Evolutionary conservation across 2,888 invertebrate species (phyloP).

Genomic region (Idaea aversata): DNA sequence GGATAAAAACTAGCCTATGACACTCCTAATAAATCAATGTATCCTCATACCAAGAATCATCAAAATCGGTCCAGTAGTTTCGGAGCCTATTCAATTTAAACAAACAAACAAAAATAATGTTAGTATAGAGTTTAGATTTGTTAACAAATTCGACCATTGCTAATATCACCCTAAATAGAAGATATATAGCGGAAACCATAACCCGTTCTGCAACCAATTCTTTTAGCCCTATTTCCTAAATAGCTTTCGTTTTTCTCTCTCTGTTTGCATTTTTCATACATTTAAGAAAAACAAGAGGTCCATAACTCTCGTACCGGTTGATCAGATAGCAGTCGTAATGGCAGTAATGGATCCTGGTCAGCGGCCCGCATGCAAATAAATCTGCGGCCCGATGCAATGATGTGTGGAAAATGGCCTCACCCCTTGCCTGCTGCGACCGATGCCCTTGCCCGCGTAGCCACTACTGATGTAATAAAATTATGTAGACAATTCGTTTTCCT

Average conservation of each 20-base stretch:
- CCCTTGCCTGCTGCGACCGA: slow-evolving; percentile 30
- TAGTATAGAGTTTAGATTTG: too few relatives aligned
- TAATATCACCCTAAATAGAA: slow-evolving; percentile 50
- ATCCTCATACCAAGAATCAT: too few relatives aligned
- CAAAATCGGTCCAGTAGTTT: too few relatives aligned
- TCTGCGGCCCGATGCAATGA: slow-evolving; percentile 80
- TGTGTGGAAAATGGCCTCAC: slow-evolving; percentile 75
- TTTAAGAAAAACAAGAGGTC: slow-evolving; percentile 76
- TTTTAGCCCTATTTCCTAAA: slow-evolving; percentile 54
- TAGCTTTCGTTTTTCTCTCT: slow-evolving; percentile 55
- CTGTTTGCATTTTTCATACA: slow-evolving; percentile 65
- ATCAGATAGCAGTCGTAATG: slow-evolving; percentile 77
- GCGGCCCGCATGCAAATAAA: slow-evolving; percentile 82
- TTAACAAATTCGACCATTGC: slow-evolving; percentile 34
- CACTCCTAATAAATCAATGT: too few relatives aligned
- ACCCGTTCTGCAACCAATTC: slow-evolving; percentile 61
- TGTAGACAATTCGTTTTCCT: slow-evolving; percentile 5
- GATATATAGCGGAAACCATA: slow-evolving; percentile 71
- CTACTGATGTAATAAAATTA: slow-evolving; percentile 13
- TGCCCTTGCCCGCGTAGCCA: slow-evolving; percentile 53
- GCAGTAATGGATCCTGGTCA: slow-evolving; percentile 80
- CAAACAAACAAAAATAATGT: too few relatives aligned
- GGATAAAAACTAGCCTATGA: too few relatives aligned
- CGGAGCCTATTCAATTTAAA: too few relatives aligned
- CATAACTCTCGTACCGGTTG: slow-evolving; percentile 77